Evolutionary conservation across 2,113 vertebrate species (phyloP).

Genomic region (Sakesphorus luctuosus): DNA sequence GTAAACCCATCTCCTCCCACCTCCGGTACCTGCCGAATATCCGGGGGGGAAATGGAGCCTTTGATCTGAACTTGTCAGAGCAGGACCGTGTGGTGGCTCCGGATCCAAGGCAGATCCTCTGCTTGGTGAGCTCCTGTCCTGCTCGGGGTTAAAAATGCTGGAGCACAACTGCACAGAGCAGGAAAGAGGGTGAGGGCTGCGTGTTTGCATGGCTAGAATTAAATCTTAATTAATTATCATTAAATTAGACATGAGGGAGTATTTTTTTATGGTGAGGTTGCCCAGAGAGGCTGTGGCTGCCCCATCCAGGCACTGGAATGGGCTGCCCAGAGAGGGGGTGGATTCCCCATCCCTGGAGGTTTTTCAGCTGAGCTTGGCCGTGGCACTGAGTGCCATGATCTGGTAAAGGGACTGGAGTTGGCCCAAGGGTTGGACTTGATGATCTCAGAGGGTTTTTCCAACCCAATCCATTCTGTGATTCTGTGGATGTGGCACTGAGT

Average conservation of each 20-base stretch:
- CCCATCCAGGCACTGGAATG: too few species aligned
- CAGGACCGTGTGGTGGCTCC: neutral
- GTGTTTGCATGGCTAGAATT: neutral
- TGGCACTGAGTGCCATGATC: too few species aligned
- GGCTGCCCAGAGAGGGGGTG: too few species aligned
- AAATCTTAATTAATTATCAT: neutral
- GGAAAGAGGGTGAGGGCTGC: neutral
- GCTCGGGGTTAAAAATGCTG: neutral
- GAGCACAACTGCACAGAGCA: neutral
- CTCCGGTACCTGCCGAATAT: neutral
- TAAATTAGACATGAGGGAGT: neutral
- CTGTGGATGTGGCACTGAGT: too few species aligned
- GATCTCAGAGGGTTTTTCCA: too few species aligned
- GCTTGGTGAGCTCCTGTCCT: neutral
- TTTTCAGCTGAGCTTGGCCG: too few species aligned
- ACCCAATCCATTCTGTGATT: too few species aligned
- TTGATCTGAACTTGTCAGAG: neutral
- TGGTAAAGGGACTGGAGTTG: too few species aligned
- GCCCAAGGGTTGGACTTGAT: too few species aligned
- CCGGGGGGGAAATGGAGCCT: neutral
- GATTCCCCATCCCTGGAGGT: too few species aligned
- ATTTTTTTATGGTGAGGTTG: neutral
- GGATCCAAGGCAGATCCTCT: neutral
- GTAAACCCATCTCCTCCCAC: neutral
- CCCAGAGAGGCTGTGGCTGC: neutral